A percentile compares a stretch with the other conserved stretches of the same genome.
Evolutionary conservation across 2,888 invertebrate genomes (phyloP).

Genomic region (Dynastes maya): DNA sequence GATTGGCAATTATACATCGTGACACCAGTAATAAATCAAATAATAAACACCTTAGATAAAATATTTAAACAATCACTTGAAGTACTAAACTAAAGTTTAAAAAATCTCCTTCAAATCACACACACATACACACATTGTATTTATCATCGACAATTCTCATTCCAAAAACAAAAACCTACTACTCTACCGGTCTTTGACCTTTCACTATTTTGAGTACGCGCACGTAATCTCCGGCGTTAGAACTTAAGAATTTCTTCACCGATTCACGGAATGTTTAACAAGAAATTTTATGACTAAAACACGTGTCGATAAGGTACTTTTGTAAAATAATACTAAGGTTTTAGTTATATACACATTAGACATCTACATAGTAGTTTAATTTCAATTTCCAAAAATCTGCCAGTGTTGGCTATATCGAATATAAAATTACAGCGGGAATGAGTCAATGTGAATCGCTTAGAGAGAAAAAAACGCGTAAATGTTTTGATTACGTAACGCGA

Average conservation of each 20-base stretch:
- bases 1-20: too few relatives aligned
- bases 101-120: not conserved
- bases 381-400: not conserved
- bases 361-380: not conserved
- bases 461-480: not conserved
- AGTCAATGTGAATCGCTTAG: slow-evolving; percentile 7
- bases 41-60: not conserved
- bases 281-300: slow-evolving; percentile 9
- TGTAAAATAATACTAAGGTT: not conserved
- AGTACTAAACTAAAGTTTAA: not conserved
- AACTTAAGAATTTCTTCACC: slow-evolving; percentile 8
- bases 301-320: not conserved
- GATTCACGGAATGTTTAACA: slow-evolving; percentile 7
- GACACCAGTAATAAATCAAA: too few relatives aligned
- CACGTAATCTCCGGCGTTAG: not conserved
- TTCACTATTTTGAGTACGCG: not conserved
- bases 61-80: not conserved
- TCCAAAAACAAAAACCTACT: not conserved
- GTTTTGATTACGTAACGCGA: slow-evolving; percentile 36
- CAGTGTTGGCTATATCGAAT: not conserved
- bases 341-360: not conserved
- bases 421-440: slow-evolving; percentile 5
- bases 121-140: too few relatives aligned
- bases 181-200: slow-evolving; percentile 4
- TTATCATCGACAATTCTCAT: too few relatives aligned